Evolutionary conservation across 1,140 invertebrate genomes (phyloP).

Genomic region (Periplaneta americana): DNA sequence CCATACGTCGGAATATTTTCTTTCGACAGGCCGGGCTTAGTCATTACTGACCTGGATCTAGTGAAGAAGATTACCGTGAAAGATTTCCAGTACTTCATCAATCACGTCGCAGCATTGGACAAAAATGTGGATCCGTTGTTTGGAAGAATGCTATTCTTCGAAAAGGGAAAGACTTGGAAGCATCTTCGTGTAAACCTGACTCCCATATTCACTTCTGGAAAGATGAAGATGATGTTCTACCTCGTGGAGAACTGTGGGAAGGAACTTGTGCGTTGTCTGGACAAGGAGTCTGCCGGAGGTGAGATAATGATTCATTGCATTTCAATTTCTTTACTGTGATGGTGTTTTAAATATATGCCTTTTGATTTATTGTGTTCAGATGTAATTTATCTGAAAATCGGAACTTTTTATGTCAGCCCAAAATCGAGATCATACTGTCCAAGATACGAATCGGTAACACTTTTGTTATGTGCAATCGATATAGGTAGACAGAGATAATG

Average conservation of each 20-base stretch:
- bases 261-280: too few relatives aligned
- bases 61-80: constrained; percentile 40
- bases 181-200: constrained; percentile 39
- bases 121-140: constrained; percentile 34
- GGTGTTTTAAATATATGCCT: constrained; percentile 38
- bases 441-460: too few relatives aligned
- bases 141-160: constrained; percentile 1
- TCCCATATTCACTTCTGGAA: constrained; percentile 41
- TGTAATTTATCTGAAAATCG: constrained; percentile 48
- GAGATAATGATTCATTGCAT: constrained; percentile 12
- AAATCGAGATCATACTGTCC: constrained; percentile 43
- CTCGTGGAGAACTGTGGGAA: constrained; percentile 13
- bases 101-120: constrained; percentile 35
- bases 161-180: constrained; percentile 34
- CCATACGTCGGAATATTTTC: constrained; percentile 35
- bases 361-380: constrained; percentile 51
- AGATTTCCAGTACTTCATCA: constrained; percentile 42
- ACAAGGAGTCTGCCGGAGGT: constrained; percentile 12
- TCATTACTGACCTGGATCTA: constrained; percentile 42
- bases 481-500: too few relatives aligned
- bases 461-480: too few relatives aligned
- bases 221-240: constrained; percentile 43
- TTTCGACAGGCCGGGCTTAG: constrained; percentile 40
- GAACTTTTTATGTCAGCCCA: constrained; percentile 42
- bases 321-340: constrained; percentile 18